phyloP scores from a whole-genome alignment of 2,113 vertebrate species.

The Anhinga anhinga region DNA sequence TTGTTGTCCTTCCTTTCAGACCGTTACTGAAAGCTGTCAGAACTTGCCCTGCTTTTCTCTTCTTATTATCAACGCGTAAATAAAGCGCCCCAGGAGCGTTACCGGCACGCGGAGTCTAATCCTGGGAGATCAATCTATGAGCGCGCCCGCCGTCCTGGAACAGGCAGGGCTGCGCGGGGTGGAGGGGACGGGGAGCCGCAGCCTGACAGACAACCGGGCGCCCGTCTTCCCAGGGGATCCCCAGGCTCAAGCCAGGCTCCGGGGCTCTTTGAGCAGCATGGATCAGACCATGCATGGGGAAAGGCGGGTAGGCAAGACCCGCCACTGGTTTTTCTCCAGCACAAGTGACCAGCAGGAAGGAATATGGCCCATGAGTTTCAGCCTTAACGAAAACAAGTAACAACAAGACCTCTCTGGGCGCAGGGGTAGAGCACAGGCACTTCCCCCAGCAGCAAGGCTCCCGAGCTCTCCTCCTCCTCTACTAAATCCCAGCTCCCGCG shows the following conservation, averaged over 20 bases:
- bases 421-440: rapidly evolving
- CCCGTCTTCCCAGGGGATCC: background rate
- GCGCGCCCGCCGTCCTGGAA: background rate
- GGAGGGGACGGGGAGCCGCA: background rate
- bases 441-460: background rate
- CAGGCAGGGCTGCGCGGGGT: background rate
- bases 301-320: background rate
- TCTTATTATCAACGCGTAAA: slow-evolving; percentile 29
- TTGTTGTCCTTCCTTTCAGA: background rate
- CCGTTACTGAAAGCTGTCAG: slow-evolving; percentile 47
- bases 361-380: background rate
- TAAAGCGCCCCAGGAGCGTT: slow-evolving; percentile 49
- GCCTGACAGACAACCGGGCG: background rate
- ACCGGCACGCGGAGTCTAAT: slow-evolving; percentile 6
- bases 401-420: rapidly evolving
- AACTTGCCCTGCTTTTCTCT: slow-evolving; percentile 59
- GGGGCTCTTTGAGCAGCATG: rapidly evolving
- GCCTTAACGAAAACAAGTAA: background rate
- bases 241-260: background rate
- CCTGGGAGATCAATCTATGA: slow-evolving; percentile 57
- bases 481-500: background rate
- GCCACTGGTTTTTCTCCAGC: background rate
- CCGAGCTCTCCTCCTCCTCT: background rate
- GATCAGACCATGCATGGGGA: background rate
- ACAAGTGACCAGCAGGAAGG: too few species aligned